phyloP scores from a whole-genome alignment of 2,888 invertebrate genomes.

The Xylota segnis region DNA sequence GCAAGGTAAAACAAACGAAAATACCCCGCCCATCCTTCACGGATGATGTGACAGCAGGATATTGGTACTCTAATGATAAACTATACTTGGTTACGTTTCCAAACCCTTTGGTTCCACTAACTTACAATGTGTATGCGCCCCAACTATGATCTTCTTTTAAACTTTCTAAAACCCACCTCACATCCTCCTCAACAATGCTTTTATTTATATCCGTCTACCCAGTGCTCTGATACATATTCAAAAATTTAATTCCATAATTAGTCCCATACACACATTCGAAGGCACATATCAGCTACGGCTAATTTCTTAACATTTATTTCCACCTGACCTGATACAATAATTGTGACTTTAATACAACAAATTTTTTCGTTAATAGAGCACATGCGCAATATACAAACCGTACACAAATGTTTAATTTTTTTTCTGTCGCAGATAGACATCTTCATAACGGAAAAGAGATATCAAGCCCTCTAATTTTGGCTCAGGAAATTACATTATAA shows the following conservation, averaged over 20 bases:
- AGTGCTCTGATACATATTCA: conserved; percentile 28
- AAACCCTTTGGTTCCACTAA: too few relatives aligned
- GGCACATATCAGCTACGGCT: neutral
- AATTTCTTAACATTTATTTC: conserved; percentile 52
- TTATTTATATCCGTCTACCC: conserved; percentile 1
- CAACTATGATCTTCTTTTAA: too few relatives aligned
- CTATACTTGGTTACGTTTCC: too few relatives aligned
- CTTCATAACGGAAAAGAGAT: conserved; percentile 44
- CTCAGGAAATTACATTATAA: conserved; percentile 36
- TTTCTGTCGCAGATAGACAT: conserved; percentile 8
- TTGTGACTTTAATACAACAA: conserved; percentile 7
- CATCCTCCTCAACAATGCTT: conserved; percentile 7
- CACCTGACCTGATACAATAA: conserved; percentile 60
- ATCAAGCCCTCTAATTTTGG: conserved; percentile 28
- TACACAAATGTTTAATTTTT: neutral
- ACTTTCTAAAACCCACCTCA: neutral
- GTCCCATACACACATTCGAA: conserved; percentile 1
- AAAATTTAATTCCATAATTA: conserved; percentile 35
- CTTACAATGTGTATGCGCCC: too few relatives aligned
- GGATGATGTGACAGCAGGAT: too few relatives aligned
- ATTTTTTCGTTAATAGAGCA: conserved; percentile 18
- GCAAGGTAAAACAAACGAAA: too few relatives aligned
- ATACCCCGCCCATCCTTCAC: too few relatives aligned
- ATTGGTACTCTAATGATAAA: too few relatives aligned
- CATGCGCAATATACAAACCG: conserved; percentile 34